Percentiles rank a stretch among this genome's conserved stretches.
phyloP scores from a whole-genome alignment of 2,888 invertebrate species.

The Emmelina monodactyla region DNA sequence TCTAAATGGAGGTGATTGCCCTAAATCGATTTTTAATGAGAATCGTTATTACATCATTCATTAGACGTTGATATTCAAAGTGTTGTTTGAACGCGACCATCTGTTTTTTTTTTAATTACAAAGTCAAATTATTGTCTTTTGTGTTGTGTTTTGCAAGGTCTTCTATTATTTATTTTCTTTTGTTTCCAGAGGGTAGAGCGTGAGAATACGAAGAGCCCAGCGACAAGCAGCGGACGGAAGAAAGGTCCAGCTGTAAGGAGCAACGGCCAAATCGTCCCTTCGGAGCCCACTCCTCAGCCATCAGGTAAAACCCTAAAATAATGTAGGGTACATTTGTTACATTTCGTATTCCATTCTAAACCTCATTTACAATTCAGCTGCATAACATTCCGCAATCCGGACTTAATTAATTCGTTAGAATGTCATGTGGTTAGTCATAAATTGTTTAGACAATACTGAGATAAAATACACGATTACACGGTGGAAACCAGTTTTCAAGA shows the following conservation, averaged over 20 bases:
- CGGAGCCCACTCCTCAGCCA: conserved; percentile 38
- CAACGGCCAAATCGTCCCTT: conserved; percentile 47
- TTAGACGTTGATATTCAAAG: neutral
- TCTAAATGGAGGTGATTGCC: conserved; percentile 18
- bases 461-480: no score
- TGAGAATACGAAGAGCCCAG: conserved; percentile 52
- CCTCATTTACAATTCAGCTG: no score
- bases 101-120: neutral
- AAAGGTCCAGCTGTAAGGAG: conserved; percentile 41
- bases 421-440: no score
- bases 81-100: neutral
- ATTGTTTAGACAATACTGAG: no score
- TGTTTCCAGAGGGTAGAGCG: conserved; percentile 52
- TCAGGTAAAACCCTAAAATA: no score
- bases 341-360: no score
- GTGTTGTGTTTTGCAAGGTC: neutral
- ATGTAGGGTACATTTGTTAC: no score
- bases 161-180: conserved; percentile 1
- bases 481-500: no score
- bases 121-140: neutral
- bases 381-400: no score
- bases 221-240: conserved; percentile 50
- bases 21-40: conserved; percentile 44
- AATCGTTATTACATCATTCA: conserved; percentile 13
- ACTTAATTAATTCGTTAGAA: no score